Conservation (phyloP, 2,797 vertebrate species). For the Sorex maritimensis region DNA sequence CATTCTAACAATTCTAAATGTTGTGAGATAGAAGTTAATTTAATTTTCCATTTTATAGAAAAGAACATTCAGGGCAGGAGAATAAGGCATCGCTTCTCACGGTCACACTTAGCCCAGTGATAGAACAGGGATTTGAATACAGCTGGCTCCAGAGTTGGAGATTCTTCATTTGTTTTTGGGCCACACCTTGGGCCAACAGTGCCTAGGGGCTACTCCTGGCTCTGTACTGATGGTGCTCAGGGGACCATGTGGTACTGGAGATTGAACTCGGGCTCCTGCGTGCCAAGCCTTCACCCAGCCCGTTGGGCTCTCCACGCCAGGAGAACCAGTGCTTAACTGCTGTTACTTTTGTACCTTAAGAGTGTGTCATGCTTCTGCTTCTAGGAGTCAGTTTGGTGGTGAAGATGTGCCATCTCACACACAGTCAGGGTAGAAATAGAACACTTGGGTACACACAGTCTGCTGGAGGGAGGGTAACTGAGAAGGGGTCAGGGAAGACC, state of each 20-base stretch:
- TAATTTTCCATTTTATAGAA: conserved; percentile 43
- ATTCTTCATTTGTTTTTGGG: too few relatives aligned
- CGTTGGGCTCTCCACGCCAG: too few relatives aligned
- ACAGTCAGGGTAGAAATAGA: too few relatives aligned
- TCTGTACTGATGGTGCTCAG: background rate
- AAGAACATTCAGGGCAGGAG: background rate
- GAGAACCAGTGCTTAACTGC: too few relatives aligned
- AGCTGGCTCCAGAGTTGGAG: background rate
- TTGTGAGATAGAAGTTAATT: background rate
- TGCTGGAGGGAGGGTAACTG: background rate
- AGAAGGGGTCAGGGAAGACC: background rate
- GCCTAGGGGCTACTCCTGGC: background rate
- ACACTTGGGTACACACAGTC: background rate
- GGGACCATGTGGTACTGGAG: too few relatives aligned
- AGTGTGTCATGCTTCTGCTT: too few relatives aligned
- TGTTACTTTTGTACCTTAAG: too few relatives aligned
- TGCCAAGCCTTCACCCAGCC: too few relatives aligned
- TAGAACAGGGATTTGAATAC: background rate
- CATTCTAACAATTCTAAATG: background rate
- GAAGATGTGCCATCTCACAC: background rate
- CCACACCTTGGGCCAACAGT: background rate
- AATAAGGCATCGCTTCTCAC: conserved; percentile 38
- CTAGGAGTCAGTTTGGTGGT: background rate
- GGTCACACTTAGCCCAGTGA: background rate
- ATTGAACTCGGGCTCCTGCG: too few relatives aligned